A percentile compares a stretch with the other conserved stretches of the same genome.
phyloP scores from a whole-genome alignment of 2,888 invertebrate genomes.

The Drosophila helvetica region DNA sequence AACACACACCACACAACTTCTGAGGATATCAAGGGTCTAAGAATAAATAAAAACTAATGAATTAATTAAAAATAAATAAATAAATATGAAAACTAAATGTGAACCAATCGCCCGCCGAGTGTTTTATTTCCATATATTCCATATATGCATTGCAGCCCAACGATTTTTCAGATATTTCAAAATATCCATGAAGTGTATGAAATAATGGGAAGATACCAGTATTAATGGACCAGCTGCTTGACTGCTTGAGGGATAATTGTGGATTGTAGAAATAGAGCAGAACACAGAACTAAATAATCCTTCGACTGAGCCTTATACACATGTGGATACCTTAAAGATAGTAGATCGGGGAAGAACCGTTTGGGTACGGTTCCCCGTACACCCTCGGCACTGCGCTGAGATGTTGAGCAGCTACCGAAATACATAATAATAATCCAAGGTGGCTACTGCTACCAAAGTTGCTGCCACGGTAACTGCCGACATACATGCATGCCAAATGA shows the following conservation, averaged over 20 bases:
- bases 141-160: not conserved
- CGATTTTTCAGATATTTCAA: too few species aligned
- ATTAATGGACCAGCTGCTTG: too few species aligned
- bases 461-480: conserved; percentile 13
- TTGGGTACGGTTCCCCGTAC: too few species aligned
- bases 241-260: too few species aligned
- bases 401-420: conserved; percentile 35
- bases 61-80: conserved; percentile 81
- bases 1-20: conserved; percentile 78
- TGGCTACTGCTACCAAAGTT: conserved; percentile 7
- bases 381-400: too few species aligned
- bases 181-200: too few species aligned
- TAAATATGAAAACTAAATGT: conserved; percentile 79
- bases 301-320: too few species aligned
- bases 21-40: conserved; percentile 84
- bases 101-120: conserved; percentile 42
- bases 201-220: too few species aligned
- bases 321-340: not conserved
- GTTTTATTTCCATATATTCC: conserved; percentile 8
- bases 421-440: conserved; percentile 29
- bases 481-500: conserved; percentile 53
- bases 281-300: too few species aligned
- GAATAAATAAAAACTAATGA: conserved; percentile 82
- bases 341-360: too few species aligned
- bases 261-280: too few species aligned